Conservation (phyloP, 2,113 vertebrate genomes). For the Xenopus laevis region DNA sequence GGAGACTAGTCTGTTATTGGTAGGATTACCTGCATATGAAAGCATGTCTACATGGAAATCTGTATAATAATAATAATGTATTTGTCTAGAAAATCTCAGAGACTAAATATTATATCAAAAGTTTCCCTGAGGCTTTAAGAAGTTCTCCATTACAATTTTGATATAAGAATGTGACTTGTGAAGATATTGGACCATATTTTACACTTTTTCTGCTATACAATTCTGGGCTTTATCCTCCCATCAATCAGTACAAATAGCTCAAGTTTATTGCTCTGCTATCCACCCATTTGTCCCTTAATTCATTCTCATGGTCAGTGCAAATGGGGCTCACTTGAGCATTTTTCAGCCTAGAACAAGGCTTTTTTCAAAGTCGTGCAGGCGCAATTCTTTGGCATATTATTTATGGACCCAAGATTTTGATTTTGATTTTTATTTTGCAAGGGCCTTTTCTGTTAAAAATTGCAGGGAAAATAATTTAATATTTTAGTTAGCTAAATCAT, state of each 20-base stretch:
- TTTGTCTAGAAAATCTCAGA: constrained; percentile 15
- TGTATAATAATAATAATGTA: constrained; percentile 9
- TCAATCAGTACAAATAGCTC: constrained; percentile 46
- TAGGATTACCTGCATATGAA: background rate
- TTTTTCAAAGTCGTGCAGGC: constrained; percentile 27
- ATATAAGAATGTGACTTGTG: constrained; percentile 46
- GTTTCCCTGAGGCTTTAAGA: constrained; percentile 39
- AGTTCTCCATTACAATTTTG: constrained; percentile 45
- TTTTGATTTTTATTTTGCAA: constrained; percentile 31
- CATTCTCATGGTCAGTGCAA: constrained; percentile 47
- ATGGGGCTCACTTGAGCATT: constrained; percentile 46
- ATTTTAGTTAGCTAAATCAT: constrained; percentile 47
- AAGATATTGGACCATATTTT: constrained; percentile 47
- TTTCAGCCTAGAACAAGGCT: constrained; percentile 42
- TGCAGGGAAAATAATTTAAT: constrained; percentile 32
- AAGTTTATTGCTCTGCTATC: constrained; percentile 46
- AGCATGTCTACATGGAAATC: background rate
- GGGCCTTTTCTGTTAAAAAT: constrained; percentile 39
- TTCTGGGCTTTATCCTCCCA: constrained; percentile 45
- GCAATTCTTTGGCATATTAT: constrained; percentile 39
- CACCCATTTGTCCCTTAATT: constrained; percentile 47
- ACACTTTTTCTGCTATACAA: constrained; percentile 45
- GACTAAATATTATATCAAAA: constrained; percentile 43
- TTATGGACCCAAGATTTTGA: constrained; percentile 29
- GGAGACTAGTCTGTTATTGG: background rate